Evolutionary conservation across 2,888 invertebrate genomes (phyloP).

Genomic region (Antheraea assamensis): DNA sequence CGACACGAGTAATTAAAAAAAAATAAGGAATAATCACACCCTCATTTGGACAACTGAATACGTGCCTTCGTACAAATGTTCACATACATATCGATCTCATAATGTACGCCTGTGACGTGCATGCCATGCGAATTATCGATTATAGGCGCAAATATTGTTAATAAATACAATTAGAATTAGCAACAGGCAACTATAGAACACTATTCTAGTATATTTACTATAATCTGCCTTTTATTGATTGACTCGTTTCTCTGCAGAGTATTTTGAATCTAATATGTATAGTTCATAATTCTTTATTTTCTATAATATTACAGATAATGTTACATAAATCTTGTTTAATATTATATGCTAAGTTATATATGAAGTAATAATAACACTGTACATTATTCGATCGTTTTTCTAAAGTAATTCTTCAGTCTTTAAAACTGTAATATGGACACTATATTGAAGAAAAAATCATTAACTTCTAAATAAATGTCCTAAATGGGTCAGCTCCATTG

Average conservation of each 20-base stretch:
- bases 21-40: background rate
- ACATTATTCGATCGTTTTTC: too few relatives aligned
- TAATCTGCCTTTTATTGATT: background rate
- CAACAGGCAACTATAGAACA: background rate
- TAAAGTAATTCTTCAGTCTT: too few relatives aligned
- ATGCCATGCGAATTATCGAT: constrained; percentile 21
- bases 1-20: background rate
- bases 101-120: constrained; percentile 18
- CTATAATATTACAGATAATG: too few relatives aligned
- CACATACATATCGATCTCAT: constrained; percentile 12
- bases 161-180: constrained; percentile 18
- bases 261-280: background rate
- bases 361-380: too few relatives aligned
- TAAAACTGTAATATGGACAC: too few relatives aligned
- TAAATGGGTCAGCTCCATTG: too few relatives aligned
- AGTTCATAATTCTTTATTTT: too few relatives aligned
- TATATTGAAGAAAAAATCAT: too few relatives aligned
- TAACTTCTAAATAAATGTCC: too few relatives aligned
- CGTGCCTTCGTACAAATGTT: constrained; percentile 15
- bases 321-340: too few relatives aligned
- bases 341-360: too few relatives aligned
- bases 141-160: constrained; percentile 1
- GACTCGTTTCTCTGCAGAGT: background rate
- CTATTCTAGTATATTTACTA: background rate
- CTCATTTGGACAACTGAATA: background rate